Percentiles rank a stretch among this genome's conserved stretches.
Evolutionary conservation across 2,113 vertebrate species (phyloP).

Genomic region (Chloropsis hardwickii): DNA sequence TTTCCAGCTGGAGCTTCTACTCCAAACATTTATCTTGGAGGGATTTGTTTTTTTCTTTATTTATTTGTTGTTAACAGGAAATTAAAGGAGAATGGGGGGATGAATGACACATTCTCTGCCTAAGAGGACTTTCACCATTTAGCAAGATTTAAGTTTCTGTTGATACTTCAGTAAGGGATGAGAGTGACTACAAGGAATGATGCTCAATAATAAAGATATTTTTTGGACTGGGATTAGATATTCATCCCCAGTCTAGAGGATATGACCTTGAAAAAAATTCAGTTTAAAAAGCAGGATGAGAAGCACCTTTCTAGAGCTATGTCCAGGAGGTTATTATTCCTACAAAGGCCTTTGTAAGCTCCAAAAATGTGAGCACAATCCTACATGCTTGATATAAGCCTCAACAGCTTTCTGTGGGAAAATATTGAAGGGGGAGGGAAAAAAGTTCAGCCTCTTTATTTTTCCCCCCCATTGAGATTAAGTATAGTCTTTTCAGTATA

Average conservation of each 20-base stretch:
- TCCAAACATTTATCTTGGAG: neutral
- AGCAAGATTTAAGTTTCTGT: neutral
- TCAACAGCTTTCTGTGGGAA: neutral
- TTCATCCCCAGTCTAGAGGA: neutral
- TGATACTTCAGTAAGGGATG: neutral
- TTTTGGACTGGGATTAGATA: neutral
- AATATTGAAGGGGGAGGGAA: neutral
- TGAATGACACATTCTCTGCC: neutral
- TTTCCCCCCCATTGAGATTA: neutral
- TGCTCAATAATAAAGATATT: neutral
- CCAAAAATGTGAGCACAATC: neutral
- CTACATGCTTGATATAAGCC: neutral
- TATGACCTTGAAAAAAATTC: neutral
- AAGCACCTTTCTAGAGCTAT: neutral
- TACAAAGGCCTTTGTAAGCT: neutral
- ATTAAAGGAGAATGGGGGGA: neutral
- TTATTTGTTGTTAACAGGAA: neutral
- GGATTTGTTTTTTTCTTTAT: neutral
- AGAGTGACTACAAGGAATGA: rapidly evolving
- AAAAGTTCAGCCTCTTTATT: neutral
- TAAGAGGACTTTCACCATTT: neutral
- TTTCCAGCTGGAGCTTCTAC: neutral
- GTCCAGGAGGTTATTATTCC: neutral
- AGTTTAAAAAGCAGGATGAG: neutral
- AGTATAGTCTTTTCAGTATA: neutral